Base-by-base conservation (phyloP, 2,113 vertebrate species). In the Galemys pyrenaicus region DNA sequence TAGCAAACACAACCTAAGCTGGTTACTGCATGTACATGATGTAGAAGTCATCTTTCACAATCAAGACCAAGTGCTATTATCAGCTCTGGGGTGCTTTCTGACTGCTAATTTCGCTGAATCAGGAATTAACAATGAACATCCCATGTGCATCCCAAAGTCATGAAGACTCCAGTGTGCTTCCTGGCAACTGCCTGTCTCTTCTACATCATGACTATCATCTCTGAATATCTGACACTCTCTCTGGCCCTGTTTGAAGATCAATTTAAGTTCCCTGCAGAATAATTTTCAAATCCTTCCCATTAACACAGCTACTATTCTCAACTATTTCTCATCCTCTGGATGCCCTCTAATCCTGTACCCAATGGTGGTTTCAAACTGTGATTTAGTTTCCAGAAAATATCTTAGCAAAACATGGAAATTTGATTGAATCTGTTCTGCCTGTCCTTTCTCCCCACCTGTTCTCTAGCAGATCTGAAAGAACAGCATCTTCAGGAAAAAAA, bases 391-490 rank as follows among this genome's bases (percentile, higher is more conserved):
- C 83, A 88, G 12, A 73, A 83, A 71, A 80, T 46, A 35, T 80
- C 54, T 74, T 28, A 49, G 30, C 65, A 78, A 92, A 71, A 32
- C 32, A 56, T 32, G 84, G 56, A n/a, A n/a, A 71, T 39, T 22
- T 89, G 37, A 56, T 13, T 49, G 62, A 64, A 65, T 84, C 41
- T 84, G 3, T 81, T 75, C 44, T 75, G 15, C 24, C 6, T 3
- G 3, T 65, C n/a, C 30, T 58, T 93, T 74, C 77, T 30, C 82
- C 75, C 24, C 46, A 83, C 75, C 75, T 94, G 73, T 82, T 68
- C 32, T 73, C 9, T 54, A 30, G 39, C 46, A 94, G 24, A 64
- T 68, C n/a, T 46, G 71, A 92, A 70, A 86, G 39, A 81, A 37
- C 60, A 74, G 15, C 49, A 83, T 60, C 77, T 65, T 56, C 35